Percentiles rank a stretch among this genome's conserved stretches.
phyloP scores from a whole-genome alignment of 1,140 invertebrate species.

The Diachasma alloeum region DNA sequence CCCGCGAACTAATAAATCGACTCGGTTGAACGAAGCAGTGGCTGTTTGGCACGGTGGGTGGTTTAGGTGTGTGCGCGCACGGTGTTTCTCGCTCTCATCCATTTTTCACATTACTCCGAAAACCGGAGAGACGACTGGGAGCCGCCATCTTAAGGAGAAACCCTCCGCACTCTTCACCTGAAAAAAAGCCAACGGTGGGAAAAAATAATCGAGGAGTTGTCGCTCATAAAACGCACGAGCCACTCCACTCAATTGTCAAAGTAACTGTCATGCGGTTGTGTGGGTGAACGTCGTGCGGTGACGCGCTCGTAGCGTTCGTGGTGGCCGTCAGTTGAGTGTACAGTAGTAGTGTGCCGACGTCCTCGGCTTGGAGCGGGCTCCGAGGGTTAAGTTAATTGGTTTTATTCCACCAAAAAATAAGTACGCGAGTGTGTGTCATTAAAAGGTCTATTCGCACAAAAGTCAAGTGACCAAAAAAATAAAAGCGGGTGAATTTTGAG shows the following conservation, averaged over 20 bases:
- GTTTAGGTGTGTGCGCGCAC: neutral
- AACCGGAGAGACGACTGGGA: slow-evolving; percentile 34
- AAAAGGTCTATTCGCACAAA: neutral
- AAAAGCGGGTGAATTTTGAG: neutral
- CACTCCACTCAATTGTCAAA: neutral
- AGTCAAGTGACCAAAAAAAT: neutral
- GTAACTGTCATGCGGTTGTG: neutral
- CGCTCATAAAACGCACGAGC: neutral
- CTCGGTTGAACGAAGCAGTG: neutral
- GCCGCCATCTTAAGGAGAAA: slow-evolving; percentile 58
- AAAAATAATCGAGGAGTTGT: too few relatives aligned
- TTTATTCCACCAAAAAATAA: neutral
- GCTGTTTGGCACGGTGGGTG: neutral
- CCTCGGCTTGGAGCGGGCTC: slow-evolving; percentile 22
- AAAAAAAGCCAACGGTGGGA: neutral
- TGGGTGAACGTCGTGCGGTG: neutral
- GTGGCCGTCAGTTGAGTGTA: slow-evolving; percentile 29
- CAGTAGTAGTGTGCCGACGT: slow-evolving; percentile 34
- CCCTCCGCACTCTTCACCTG: neutral
- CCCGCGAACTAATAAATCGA: neutral
- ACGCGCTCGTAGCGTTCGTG: slow-evolving; percentile 19
- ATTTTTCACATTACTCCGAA: slow-evolving; percentile 49
- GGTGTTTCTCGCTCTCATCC: neutral
- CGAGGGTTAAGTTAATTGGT: neutral
- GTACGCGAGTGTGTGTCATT: neutral